Evolutionary conservation across 2,797 vertebrate genomes (phyloP).

Genomic region (Cossypha heuglini): DNA sequence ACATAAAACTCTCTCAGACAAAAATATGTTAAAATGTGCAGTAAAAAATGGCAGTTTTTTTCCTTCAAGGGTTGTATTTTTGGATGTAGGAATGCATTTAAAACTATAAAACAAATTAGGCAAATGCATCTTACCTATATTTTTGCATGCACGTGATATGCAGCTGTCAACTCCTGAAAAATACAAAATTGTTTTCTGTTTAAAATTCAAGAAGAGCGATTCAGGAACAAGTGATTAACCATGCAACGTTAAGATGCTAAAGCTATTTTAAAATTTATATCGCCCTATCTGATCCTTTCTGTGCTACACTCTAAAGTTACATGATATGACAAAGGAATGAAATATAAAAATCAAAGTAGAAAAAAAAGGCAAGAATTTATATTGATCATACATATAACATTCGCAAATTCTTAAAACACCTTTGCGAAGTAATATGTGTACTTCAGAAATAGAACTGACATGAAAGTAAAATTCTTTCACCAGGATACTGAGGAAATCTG

Average conservation of each 20-base stretch:
- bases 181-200: conserved; percentile 19
- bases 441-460: not conserved
- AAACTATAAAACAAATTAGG: not conserved
- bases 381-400: not conserved
- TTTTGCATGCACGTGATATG: not conserved
- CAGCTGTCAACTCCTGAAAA: conserved; percentile 57
- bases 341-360: not conserved
- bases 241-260: not conserved
- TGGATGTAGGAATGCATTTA: not conserved
- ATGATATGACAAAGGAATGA: not conserved
- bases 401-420: not conserved
- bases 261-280: not conserved
- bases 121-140: conserved; percentile 37
- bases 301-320: not conserved
- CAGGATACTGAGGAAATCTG: not conserved
- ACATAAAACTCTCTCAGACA: not conserved
- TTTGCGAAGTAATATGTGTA: not conserved
- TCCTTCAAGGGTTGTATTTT: not conserved
- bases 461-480: not conserved
- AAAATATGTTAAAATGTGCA: not conserved
- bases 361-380: not conserved
- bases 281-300: not conserved
- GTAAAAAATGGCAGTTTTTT: not conserved
- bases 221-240: not conserved
- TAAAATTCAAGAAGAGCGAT: not conserved